Evolutionary conservation across 2,113 vertebrate genomes (phyloP).

Genomic region (Asarcornis scutulata): DNA sequence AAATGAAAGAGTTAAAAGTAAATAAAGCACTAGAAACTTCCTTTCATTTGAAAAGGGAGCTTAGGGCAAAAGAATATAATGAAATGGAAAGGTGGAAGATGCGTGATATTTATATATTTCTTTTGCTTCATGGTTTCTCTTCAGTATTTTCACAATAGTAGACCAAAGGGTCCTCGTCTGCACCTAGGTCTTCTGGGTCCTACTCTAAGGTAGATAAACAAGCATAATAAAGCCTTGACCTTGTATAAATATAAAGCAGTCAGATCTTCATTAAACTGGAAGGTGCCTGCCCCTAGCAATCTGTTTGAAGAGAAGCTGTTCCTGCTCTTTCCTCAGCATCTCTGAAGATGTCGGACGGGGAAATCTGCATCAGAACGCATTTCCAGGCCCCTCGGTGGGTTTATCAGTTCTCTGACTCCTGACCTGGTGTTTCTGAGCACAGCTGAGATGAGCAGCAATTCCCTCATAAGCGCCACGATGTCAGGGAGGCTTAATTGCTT

Average conservation of each 20-base stretch:
- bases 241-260: not conserved
- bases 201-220: not conserved
- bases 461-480: conserved; percentile 2
- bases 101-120: not conserved
- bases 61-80: not conserved
- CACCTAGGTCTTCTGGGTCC: not conserved
- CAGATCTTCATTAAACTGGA: conserved; percentile 15
- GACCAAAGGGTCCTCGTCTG: not conserved
- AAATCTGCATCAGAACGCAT: accelerated
- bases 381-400: conserved; percentile 13
- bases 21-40: not conserved
- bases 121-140: not conserved
- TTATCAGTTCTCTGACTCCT: conserved; percentile 50
- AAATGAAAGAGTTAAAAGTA: not conserved
- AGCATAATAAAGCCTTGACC: not conserved
- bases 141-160: not conserved
- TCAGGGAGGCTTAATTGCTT: conserved; percentile 47
- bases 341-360: not conserved
- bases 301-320: not conserved
- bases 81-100: not conserved
- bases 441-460: conserved; percentile 28
- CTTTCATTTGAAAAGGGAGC: not conserved
- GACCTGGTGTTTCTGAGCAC: conserved; percentile 21
- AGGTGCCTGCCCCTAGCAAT: not conserved
- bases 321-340: not conserved